Percentiles rank a stretch among this genome's conserved stretches.
phyloP scores from a whole-genome alignment of 2,888 invertebrate species.

The Sarcophaga variegata region DNA sequence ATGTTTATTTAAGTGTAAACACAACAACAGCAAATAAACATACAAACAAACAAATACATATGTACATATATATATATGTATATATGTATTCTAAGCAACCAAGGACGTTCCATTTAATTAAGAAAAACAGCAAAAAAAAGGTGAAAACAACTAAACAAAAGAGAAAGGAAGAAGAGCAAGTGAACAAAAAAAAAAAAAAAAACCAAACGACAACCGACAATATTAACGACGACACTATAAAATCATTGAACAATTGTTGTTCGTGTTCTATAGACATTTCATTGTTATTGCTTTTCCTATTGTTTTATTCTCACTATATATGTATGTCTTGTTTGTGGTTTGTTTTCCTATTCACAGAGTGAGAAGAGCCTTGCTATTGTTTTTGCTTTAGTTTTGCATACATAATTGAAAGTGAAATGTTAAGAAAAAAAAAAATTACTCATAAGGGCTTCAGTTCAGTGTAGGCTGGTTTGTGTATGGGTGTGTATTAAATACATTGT shows the following conservation, averaged over 20 bases:
- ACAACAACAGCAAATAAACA: not conserved
- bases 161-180: not conserved
- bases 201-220: too few species aligned
- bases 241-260: conserved; percentile 37
- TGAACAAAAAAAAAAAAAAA: not conserved
- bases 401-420: conserved; percentile 67
- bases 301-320: not conserved
- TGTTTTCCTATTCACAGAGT: too few species aligned
- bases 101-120: conserved; percentile 59
- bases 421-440: conserved; percentile 15
- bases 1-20: conserved; percentile 6
- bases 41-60: not conserved
- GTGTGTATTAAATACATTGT: conserved; percentile 2
- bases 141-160: conserved; percentile 2
- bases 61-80: not conserved
- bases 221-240: not conserved
- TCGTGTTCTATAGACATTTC: conserved; percentile 2
- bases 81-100: conserved; percentile 11
- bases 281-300: conserved; percentile 4
- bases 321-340: not conserved
- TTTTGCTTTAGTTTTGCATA: conserved; percentile 11
- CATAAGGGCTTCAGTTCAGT: conserved; percentile 6
- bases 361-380: conserved; percentile 7
- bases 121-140: conserved; percentile 5
- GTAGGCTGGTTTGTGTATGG: too few species aligned